These are phyloP conservation scores for Enteromius afrohamiltoni DNA, from an alignment of 2,797 vertebrate species.

Conservation along the genomic window DNA sequence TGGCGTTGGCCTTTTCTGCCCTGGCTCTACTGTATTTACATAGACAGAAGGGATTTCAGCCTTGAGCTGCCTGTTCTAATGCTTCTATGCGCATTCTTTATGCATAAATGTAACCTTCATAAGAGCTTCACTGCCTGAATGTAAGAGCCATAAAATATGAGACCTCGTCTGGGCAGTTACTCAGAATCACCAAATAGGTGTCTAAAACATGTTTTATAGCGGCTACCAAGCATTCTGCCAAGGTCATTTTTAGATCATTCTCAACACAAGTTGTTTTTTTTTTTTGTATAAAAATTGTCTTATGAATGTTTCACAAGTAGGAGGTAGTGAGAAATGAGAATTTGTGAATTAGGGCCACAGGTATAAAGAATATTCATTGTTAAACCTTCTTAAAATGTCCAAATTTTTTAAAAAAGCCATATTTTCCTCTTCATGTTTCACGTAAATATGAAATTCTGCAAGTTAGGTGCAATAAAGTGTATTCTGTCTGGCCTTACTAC, in stretches of 20 bases:
- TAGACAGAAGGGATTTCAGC: constrained; percentile 18
- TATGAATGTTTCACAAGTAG: constrained; percentile 1
- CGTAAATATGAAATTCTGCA: neutral
- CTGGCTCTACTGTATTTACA: constrained; percentile 44
- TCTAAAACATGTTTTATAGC: constrained; percentile 27
- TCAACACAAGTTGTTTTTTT: neutral
- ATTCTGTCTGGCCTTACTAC: constrained; percentile 2
- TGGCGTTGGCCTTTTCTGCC: constrained; percentile 42
- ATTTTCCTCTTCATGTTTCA: neutral
- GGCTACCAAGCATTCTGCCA: neutral
- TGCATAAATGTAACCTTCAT: constrained; percentile 26
- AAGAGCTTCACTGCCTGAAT: constrained; percentile 10
- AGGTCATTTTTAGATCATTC: constrained; percentile 30
- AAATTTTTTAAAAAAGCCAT: neutral
- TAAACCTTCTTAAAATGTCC: neutral
- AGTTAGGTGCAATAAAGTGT: too few relatives aligned
- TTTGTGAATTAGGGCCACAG: neutral
- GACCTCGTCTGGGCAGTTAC: constrained; percentile 13
- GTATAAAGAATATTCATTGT: constrained; percentile 1
- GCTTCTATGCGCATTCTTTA: constrained; percentile 12
- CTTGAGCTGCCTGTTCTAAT: constrained; percentile 37
- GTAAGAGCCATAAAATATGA: constrained; percentile 25
- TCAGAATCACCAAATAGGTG: neutral
- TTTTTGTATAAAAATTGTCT: neutral
- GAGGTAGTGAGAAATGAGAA: constrained; percentile 6